Evolutionary conservation across 2,888 invertebrate species (phyloP).

Genomic region (Auanema sp.): DNA sequence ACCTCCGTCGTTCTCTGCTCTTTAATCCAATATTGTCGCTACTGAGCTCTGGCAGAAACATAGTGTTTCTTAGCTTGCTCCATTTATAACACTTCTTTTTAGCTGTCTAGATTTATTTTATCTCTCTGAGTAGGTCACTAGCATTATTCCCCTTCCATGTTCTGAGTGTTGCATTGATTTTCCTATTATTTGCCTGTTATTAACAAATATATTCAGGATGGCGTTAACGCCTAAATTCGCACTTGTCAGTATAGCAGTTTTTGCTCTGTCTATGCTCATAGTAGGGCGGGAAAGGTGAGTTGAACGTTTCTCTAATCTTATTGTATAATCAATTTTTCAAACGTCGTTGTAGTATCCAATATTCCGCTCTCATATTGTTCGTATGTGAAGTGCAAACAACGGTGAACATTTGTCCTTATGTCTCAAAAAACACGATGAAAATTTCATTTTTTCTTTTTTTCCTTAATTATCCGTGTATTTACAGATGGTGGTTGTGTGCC

Average conservation of each 20-base stretch:
- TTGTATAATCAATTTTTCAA: no score
- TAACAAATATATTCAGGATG: background rate
- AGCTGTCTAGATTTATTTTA: background rate
- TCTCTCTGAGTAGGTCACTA: background rate
- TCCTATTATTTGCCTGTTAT: background rate
- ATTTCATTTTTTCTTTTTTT: no score
- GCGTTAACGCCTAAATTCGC: constrained; percentile 31
- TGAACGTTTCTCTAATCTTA: no score
- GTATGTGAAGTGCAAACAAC: no score
- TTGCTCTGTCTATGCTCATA: constrained; percentile 36
- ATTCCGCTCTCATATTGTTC: no score
- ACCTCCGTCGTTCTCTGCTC: background rate
- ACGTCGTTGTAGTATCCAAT: no score
- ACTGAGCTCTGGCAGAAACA: no score
- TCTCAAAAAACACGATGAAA: no score
- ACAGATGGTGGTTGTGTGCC: constrained; percentile 21
- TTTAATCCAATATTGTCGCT: background rate
- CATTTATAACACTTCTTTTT: constrained; percentile 2
- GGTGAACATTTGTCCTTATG: no score
- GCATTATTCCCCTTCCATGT: background rate
- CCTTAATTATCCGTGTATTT: constrained; percentile 3
- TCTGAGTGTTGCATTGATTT: background rate
- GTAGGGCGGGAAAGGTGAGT: constrained; percentile 18
- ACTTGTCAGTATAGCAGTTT: constrained; percentile 36
- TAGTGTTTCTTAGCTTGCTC: constrained; percentile 2